Evolutionary conservation across 2,113 vertebrate genomes (phyloP).

Genomic region (Crotophaga sulcirostris): DNA sequence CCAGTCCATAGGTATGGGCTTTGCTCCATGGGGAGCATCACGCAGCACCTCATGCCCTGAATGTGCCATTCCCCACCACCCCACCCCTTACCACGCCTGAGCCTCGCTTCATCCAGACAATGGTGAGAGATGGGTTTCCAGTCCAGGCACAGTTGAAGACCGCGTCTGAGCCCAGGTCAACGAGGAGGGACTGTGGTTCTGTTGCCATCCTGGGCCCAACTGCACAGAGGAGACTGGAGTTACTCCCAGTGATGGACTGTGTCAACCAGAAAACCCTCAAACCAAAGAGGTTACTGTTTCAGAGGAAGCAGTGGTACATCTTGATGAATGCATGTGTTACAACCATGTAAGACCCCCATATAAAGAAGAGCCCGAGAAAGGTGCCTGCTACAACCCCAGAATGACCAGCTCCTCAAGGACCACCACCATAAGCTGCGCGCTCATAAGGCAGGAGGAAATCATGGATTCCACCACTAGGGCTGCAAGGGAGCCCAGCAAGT

Average conservation of each 20-base stretch:
- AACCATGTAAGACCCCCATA: neutral
- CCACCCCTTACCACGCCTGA: slow-evolving; percentile 89
- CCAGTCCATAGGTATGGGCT: accelerated
- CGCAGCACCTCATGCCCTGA: neutral
- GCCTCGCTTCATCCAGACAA: slow-evolving; percentile 99
- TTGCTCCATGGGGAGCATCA: neutral
- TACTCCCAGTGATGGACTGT: neutral
- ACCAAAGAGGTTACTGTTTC: neutral
- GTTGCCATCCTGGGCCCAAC: slow-evolving; percentile 94
- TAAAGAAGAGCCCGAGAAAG: neutral
- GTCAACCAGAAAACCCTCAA: neutral
- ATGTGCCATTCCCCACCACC: accelerated
- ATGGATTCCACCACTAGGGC: accelerated
- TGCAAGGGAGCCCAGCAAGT: neutral
- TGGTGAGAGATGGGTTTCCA: slow-evolving; percentile 95
- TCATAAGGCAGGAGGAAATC: neutral
- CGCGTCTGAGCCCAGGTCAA: slow-evolving; percentile 92
- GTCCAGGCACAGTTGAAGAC: slow-evolving; percentile 97
- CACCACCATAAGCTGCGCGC: accelerated
- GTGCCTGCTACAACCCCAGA: neutral
- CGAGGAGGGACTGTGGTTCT: slow-evolving; percentile 93
- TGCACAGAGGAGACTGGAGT: slow-evolving; percentile 43
- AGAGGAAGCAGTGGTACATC: neutral
- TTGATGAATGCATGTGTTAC: neutral
- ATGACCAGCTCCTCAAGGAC: neutral